These are phyloP conservation scores for Euspilapteryx auroguttella DNA, from an alignment of 2,888 invertebrate species.

Conservation along the genomic window DNA sequence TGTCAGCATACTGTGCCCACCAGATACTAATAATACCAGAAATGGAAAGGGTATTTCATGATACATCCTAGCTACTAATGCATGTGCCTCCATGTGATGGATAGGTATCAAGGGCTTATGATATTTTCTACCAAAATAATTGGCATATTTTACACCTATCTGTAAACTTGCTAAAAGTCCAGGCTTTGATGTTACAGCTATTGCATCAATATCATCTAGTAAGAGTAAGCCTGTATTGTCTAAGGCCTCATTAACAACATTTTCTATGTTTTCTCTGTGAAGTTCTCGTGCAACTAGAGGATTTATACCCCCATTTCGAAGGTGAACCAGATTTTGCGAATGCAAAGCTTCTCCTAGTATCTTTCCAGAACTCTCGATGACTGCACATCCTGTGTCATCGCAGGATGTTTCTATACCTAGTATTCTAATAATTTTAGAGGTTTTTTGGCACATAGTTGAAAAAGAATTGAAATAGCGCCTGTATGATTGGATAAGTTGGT, in stretches of 20 bases:
- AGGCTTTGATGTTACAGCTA: constrained; percentile 91
- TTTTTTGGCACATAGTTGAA: no score
- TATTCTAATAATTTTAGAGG: constrained; percentile 27
- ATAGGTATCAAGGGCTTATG: constrained; percentile 89
- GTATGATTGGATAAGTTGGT: no score
- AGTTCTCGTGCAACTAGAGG: constrained; percentile 83
- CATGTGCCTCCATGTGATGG: constrained; percentile 99
- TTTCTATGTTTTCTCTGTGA: constrained; percentile 77
- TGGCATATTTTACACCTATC: constrained; percentile 84
- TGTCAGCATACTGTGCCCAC: constrained; percentile 87
- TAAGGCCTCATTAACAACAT: constrained; percentile 71
- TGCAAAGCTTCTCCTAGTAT: constrained; percentile 79
- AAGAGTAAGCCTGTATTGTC: constrained; percentile 53
- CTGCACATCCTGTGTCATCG: constrained; percentile 94
- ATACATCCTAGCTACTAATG: constrained; percentile 81
- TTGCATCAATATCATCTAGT: constrained; percentile 74
- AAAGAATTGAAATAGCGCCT: no score
- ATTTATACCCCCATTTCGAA: constrained; percentile 83
- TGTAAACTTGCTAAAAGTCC: constrained; percentile 77
- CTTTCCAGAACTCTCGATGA: constrained; percentile 72
- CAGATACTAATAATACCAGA: constrained; percentile 86
- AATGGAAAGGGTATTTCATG: constrained; percentile 80
- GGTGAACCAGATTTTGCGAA: constrained; percentile 78
- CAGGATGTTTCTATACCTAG: constrained; percentile 97
- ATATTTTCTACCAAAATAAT: constrained; percentile 66